phyloP scores from a whole-genome alignment of 2,113 vertebrate species.

The Brachirus orientalis region DNA sequence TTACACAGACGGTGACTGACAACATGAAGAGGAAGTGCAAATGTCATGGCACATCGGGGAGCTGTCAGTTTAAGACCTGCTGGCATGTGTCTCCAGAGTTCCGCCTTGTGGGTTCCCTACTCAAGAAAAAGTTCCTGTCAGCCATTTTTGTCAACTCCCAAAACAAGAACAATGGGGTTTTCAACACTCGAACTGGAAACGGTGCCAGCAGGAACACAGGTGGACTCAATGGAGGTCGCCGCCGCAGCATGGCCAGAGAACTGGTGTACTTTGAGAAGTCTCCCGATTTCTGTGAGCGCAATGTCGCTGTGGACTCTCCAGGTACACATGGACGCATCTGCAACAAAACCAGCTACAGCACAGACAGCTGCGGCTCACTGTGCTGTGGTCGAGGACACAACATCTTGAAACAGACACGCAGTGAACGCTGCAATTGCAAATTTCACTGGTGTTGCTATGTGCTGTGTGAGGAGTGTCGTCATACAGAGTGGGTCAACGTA shows the following conservation, averaged over 20 bases:
- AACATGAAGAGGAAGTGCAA: slow-evolving; percentile 93
- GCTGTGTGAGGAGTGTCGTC: slow-evolving; percentile 89
- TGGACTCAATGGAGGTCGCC: slow-evolving; percentile 64
- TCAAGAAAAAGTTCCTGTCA: slow-evolving; percentile 86
- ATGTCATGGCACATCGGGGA: slow-evolving; percentile 92
- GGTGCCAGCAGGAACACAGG: slow-evolving; percentile 39
- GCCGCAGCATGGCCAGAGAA: slow-evolving; percentile 84
- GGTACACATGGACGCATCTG: slow-evolving; percentile 89
- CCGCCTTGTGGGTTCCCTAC: slow-evolving; percentile 84
- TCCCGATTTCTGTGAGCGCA: slow-evolving; percentile 89
- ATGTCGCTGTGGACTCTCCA: slow-evolving; percentile 82
- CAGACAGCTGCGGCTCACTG: slow-evolving; percentile 88
- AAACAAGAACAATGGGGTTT: slow-evolving; percentile 91
- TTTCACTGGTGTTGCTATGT: slow-evolving; percentile 96
- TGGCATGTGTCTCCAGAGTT: slow-evolving; percentile 93
- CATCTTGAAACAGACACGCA: slow-evolving; percentile 87
- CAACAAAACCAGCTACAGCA: slow-evolving; percentile 88
- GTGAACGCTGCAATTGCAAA: slow-evolving; percentile 88
- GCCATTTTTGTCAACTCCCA: slow-evolving; percentile 90
- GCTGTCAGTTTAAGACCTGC: slow-evolving; percentile 95
- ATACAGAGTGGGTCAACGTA: slow-evolving; percentile 92
- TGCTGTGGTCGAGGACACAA: slow-evolving; percentile 93
- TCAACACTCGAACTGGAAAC: slow-evolving; percentile 82
- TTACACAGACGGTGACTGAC: slow-evolving; percentile 87
- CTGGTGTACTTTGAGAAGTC: slow-evolving; percentile 93